Conservation (phyloP, 2,888 invertebrate genomes). For the Eristalis arbustorum region DNA sequence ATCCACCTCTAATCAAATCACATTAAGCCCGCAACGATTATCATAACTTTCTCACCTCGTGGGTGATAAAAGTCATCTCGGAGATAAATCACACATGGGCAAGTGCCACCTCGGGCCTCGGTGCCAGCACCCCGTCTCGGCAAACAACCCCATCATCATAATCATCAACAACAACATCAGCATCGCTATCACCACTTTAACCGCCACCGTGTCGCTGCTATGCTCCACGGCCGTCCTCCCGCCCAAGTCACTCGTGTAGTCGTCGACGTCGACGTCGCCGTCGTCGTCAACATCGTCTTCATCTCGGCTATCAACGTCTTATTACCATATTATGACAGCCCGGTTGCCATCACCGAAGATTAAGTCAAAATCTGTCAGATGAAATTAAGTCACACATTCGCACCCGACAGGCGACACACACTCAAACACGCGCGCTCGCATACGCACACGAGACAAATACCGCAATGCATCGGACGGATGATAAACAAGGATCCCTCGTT, state of each 20-base stretch:
- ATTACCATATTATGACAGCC: conserved; percentile 64
- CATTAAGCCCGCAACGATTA: conserved; percentile 55
- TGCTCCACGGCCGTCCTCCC: not conserved
- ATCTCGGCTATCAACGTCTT: conserved; percentile 65
- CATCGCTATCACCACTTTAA: conserved; percentile 26
- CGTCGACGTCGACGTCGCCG: not conserved
- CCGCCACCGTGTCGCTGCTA: conserved; percentile 32
- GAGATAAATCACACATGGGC: conserved; percentile 59
- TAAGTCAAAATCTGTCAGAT: conserved; percentile 67
- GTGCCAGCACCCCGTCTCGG: not conserved
- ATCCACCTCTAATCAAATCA: conserved; percentile 38
- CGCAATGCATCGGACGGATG: conserved; percentile 44
- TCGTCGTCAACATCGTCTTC: conserved; percentile 58
- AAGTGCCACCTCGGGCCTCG: not conserved
- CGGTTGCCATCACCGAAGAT: conserved; percentile 61
- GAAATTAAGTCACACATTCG: conserved; percentile 57
- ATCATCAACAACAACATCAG: conserved; percentile 41
- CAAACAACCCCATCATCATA: conserved; percentile 32
- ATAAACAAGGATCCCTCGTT: conserved; percentile 34
- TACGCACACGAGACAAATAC: conserved; percentile 2
- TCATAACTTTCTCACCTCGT: conserved; percentile 61
- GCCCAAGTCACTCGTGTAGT: no score
- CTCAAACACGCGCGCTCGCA: not conserved
- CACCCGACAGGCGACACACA: not conserved
- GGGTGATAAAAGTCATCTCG: conserved; percentile 55